Evolutionary conservation across 2,888 invertebrate genomes (phyloP), one percentile per base, ranked within the genome.

Genomic region (Meloe dianella): DNA sequence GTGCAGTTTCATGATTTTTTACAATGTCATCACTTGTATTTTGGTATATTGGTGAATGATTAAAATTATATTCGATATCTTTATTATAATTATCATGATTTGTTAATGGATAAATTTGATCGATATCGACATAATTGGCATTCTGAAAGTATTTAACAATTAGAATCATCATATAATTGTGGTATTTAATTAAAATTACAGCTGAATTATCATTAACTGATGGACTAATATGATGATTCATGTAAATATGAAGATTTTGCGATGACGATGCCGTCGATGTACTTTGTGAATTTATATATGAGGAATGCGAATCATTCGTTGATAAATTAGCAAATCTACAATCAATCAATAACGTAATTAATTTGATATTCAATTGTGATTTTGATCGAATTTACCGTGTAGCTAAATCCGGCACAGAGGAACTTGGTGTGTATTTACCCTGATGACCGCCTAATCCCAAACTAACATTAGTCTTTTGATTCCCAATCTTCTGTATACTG

Each of bases 401-500:
- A 12, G 87, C 87, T 71, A 88, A 80, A 78, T 88, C 87, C 60
- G 88, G 88, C 67, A 88, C 87, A n/a, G 88, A 88, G 73, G 86
- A 85, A 79, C 88, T 92, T 1, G 92, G 92, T 47, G 93, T 93
- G 80, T 93, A 93, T 83, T 92, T 93, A 72, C 92, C 93, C 78
- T 92, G 92, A 81, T 93, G 92, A 60, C 92, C 92, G 69, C 91
- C 90, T 79, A 92, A 86, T 29, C 92, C 92, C 4, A 88, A 86
- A 76, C 88, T 89, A 69, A 87, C 85, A 35, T 86, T 85, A 0
- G 88, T 86, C 80, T 92, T 91, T 65, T 90, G 89, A 82, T 91
- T 91, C 32, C 92, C 91, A 85, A 92, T 92, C 82, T 92, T 92
- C 80, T 92, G 91, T 54, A 76, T 80, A 66, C 77, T 78, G 12